phyloP scores from a whole-genome alignment of 2,797 vertebrate species.

The Enteromius thamalakanensis region DNA sequence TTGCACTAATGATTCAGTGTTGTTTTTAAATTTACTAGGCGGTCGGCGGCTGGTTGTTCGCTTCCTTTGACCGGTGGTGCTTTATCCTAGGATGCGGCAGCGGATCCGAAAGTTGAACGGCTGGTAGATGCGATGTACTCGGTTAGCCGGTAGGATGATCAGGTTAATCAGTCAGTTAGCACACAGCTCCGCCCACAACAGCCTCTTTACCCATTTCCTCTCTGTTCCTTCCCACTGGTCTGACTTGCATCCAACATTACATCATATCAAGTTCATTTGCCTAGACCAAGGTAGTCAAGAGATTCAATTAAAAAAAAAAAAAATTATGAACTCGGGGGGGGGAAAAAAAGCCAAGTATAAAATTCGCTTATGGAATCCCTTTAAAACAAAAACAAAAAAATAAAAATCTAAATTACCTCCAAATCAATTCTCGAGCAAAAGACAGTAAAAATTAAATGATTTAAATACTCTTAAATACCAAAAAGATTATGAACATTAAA shows the following conservation, averaged over 20 bases:
- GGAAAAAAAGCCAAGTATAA: not conserved
- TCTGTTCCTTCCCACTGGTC: constrained; percentile 44
- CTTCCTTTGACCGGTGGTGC: constrained; percentile 55
- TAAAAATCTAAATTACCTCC: not conserved
- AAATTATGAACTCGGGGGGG: no score
- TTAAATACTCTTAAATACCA: not conserved
- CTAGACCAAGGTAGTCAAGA: constrained; percentile 30
- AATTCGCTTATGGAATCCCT: not conserved
- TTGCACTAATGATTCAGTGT: constrained; percentile 41
- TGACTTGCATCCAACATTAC: constrained; percentile 22
- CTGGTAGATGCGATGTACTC: constrained; percentile 53
- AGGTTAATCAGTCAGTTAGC: constrained; percentile 53
- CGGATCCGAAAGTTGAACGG: constrained; percentile 54
- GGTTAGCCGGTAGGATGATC: constrained; percentile 55
- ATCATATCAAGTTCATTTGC: constrained; percentile 9
- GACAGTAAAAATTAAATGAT: not conserved
- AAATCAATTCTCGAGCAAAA: not conserved
- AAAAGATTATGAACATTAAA: constrained; percentile 14
- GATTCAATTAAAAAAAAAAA: not conserved
- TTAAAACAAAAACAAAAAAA: not conserved
- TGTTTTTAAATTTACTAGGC: constrained; percentile 50
- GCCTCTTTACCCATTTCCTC: constrained; percentile 47
- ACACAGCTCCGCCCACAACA: constrained; percentile 50
- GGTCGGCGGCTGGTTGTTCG: constrained; percentile 40
- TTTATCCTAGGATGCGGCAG: constrained; percentile 59